These are phyloP conservation scores for Xenops minutus DNA, from an alignment of 2,797 vertebrate species.

Conservation along the genomic window DNA sequence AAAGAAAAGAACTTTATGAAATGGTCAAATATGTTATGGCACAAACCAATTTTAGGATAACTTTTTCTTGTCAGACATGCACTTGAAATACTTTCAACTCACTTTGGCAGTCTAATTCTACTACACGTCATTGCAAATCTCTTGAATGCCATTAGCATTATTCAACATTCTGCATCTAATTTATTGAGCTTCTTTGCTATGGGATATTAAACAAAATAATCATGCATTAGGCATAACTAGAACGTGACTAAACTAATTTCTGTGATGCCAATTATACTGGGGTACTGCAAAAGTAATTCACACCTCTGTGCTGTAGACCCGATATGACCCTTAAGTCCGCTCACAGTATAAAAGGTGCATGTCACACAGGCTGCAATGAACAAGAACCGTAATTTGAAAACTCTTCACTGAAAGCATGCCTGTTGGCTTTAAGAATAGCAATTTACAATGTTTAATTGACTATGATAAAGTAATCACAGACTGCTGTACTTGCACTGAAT, in stretches of 20 bases:
- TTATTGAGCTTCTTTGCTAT: neutral
- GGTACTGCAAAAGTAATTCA: neutral
- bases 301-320: neutral
- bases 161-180: neutral
- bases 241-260: neutral
- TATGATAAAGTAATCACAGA: neutral
- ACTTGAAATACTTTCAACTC: neutral
- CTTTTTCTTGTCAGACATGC: neutral
- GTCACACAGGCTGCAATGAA: neutral
- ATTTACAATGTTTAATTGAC: neutral
- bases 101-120: neutral
- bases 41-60: neutral
- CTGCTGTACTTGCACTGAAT: neutral
- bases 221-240: neutral
- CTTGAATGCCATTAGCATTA: neutral
- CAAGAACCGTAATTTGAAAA: neutral
- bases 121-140: neutral
- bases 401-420: neutral
- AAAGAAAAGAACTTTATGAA: neutral
- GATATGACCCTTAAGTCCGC: neutral
- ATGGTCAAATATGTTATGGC: neutral
- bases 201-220: slow-evolving; percentile 20
- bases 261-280: neutral
- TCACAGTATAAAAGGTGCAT: neutral
- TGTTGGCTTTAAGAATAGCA: neutral